Base-by-base conservation (phyloP, 2,888 invertebrate genomes). In the Mythimna impura region DNA sequence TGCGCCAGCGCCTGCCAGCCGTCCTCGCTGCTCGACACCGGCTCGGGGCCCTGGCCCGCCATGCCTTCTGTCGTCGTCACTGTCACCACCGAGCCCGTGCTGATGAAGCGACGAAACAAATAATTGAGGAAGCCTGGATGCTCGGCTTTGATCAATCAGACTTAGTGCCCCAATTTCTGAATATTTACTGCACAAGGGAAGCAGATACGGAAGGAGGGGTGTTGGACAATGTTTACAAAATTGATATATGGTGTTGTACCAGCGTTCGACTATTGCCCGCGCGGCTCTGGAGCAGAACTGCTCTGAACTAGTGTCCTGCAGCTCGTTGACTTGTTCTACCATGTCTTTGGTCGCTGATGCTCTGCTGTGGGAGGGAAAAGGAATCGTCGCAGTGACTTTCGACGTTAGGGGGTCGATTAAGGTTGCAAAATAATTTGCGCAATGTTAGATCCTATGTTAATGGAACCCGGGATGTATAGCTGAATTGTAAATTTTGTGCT, bases 1-100 rank as follows among this genome's bases (percentile, higher is more conserved):
- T 87, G 85, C 0, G 79, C 71, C 20, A 83, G 78, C 25, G 85
- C 57, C 73, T 86, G 86, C 83, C 86, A 87, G 12, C 83, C 83
- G n/a, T 83, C 86, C 61, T 83, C 86, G 20, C 78, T 82, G 74
- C 82, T 87, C 1, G 86, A 86, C n/a, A 85, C 87, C 1, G 80
- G 82, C 73, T 87, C 88, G 0, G 82, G 78, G 36, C 81, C 83
- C 68, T 86, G 88, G 20, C 83, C 85, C 62, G 73, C 83, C 80
- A 80, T 80, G 34, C 85, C 83, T 36, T 88, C 88, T 5, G 88
- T 84, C 9, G 88, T 85, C 47, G 84, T 86, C 62, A 88, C 87
- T 40, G 88, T 86, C 68, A 89, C 89, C 25, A 89, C 87, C n/a
- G 89, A 87, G 17, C 81, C 86, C 52, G 91, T 97, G 96, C 81